Conservation (phyloP, 2,113 vertebrate species). For the Petromus typicus region DNA sequence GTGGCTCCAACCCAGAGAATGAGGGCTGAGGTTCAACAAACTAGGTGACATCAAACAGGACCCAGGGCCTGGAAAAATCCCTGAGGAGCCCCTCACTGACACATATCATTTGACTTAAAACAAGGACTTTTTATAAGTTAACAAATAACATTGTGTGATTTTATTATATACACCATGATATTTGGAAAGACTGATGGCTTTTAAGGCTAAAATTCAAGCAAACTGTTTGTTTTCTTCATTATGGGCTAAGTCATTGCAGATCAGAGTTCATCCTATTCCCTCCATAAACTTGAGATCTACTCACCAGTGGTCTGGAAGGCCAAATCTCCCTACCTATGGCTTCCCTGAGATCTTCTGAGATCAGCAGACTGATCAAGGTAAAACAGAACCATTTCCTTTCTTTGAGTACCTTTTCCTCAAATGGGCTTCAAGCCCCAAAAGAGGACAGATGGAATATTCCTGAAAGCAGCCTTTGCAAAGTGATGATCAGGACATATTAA, state of each 20-base stretch:
- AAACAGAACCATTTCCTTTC: neutral
- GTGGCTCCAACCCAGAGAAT: neutral
- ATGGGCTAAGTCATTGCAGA: neutral
- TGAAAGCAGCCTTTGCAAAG: neutral
- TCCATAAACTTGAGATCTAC: neutral
- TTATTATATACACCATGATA: neutral
- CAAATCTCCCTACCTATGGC: neutral
- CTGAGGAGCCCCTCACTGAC: accelerated
- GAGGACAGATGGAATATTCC: neutral
- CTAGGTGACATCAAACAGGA: neutral
- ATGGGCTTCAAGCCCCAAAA: neutral
- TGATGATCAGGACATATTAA: neutral
- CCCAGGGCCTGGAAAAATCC: too few species aligned
- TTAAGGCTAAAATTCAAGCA: neutral
- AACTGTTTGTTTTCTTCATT: neutral
- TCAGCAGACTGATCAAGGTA: too few species aligned
- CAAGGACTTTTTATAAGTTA: neutral
- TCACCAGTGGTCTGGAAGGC: neutral
- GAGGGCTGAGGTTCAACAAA: neutral
- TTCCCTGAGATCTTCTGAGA: neutral
- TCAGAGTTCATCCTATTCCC: neutral
- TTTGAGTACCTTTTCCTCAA: neutral
- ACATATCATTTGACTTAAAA: neutral
- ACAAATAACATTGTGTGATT: neutral
- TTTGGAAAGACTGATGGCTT: neutral